phyloP scores from a whole-genome alignment of 2,797 vertebrate genomes.

The Sparidentex hasta region DNA sequence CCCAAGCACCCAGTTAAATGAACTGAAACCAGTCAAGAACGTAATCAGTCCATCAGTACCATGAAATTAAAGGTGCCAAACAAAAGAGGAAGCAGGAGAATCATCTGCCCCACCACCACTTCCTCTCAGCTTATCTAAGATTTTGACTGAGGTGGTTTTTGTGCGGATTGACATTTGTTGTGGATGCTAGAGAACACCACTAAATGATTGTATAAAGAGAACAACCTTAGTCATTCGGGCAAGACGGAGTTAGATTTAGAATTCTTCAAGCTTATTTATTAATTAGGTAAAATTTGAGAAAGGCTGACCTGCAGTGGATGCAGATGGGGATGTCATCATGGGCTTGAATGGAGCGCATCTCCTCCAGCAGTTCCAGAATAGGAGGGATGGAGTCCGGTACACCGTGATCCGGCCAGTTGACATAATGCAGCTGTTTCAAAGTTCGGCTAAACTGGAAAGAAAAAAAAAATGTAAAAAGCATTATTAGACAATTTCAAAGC shows the following conservation, averaged over 20 bases:
- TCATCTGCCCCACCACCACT: background rate
- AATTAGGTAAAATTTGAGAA: background rate
- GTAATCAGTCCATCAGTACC: background rate
- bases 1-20: too few species aligned
- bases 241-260: background rate
- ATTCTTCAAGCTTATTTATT: background rate
- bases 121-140: background rate
- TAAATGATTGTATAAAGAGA: too few species aligned
- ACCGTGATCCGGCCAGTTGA: slow-evolving; percentile 97
- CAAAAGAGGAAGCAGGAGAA: background rate
- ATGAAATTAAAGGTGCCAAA: background rate
- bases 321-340: slow-evolving; percentile 90
- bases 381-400: slow-evolving; percentile 92
- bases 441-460: slow-evolving; percentile 88
- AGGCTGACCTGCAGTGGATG: slow-evolving; percentile 95
- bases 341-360: slow-evolving; percentile 89
- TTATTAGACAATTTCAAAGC: background rate
- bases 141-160: background rate
- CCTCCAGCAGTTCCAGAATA: slow-evolving; percentile 92
- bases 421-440: slow-evolving; percentile 94
- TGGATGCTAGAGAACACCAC: background rate
- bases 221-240: background rate
- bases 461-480: background rate
- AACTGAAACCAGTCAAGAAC: background rate
- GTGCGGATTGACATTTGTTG: background rate